Conservation (phyloP, 64 coral and sea anemone genomes). For the Porites lutea region DNA sequence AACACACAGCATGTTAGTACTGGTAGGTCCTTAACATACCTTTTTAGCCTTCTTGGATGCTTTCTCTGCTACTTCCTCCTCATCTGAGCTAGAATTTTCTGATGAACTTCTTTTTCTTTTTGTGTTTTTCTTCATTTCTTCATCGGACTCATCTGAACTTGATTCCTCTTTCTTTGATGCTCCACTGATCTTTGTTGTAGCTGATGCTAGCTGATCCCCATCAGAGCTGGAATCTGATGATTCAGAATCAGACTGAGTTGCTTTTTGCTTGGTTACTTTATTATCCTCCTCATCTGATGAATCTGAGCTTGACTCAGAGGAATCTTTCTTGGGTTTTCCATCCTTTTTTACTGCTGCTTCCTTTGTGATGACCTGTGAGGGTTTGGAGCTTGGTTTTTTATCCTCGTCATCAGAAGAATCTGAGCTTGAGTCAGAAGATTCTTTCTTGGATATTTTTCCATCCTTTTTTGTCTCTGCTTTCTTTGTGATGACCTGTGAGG, state of each 20-base stretch:
- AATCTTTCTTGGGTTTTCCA: background rate
- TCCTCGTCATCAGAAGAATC: conserved; percentile 7
- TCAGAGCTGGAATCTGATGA: conserved; percentile 32
- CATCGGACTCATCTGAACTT: background rate
- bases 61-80: background rate
- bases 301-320: conserved; percentile 67
- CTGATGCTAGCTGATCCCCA: background rate
- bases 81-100: conserved; percentile 25
- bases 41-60: conserved; percentile 11
- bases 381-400: background rate
- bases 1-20: no score
- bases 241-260: background rate
- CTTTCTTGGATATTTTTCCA: background rate
- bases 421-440: conserved; percentile 5
- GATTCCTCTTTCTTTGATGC: background rate
- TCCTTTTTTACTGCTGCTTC: conserved; percentile 1
- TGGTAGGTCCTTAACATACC: background rate
- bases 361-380: background rate
- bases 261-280: background rate
- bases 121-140: background rate
- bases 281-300: conserved; percentile 30
- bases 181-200: background rate
- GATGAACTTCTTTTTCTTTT: conserved; percentile 40
- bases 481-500: background rate
- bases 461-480: background rate